Evolutionary conservation across 2,113 vertebrate genomes (phyloP).

Genomic region (Paradoxurus hermaphroditus): DNA sequence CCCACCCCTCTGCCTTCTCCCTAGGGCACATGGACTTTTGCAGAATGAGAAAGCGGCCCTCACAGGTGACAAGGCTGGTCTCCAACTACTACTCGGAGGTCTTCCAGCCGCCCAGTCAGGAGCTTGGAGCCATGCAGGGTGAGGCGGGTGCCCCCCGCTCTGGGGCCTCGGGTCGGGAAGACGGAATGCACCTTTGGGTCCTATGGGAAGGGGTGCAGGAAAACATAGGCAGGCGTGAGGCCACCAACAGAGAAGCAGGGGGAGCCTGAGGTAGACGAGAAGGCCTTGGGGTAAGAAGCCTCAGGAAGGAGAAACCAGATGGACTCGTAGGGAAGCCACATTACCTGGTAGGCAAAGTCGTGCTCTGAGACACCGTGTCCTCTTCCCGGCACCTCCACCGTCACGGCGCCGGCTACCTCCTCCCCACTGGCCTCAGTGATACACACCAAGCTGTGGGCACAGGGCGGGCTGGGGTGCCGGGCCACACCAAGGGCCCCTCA

Average conservation of each 20-base stretch:
- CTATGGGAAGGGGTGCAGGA: conserved; percentile 72
- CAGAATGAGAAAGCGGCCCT: conserved; percentile 68
- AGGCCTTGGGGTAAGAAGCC: not conserved
- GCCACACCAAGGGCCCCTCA: not conserved
- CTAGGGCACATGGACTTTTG: not conserved
- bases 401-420: conserved; percentile 85
- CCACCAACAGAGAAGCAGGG: not conserved
- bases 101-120: conserved; percentile 89
- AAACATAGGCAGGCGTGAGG: not conserved
- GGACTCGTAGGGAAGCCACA: not conserved
- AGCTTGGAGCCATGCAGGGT: conserved; percentile 92
- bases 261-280: not conserved
- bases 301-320: not conserved
- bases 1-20: not conserved
- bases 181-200: conserved; percentile 91
- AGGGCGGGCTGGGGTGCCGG: conserved; percentile 20
- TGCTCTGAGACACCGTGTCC: conserved; percentile 89
- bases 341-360: conserved; percentile 92
- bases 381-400: conserved; percentile 91
- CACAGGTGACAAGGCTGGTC: conserved; percentile 91
- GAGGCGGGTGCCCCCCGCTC: conserved; percentile 92
- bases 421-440: conserved; percentile 85
- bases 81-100: conserved; percentile 90
- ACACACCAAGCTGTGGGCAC: conserved; percentile 91
- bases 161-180: conserved; percentile 90